Evolutionary conservation across 2,888 invertebrate genomes (phyloP).

Genomic region (Hyalella azteca): DNA sequence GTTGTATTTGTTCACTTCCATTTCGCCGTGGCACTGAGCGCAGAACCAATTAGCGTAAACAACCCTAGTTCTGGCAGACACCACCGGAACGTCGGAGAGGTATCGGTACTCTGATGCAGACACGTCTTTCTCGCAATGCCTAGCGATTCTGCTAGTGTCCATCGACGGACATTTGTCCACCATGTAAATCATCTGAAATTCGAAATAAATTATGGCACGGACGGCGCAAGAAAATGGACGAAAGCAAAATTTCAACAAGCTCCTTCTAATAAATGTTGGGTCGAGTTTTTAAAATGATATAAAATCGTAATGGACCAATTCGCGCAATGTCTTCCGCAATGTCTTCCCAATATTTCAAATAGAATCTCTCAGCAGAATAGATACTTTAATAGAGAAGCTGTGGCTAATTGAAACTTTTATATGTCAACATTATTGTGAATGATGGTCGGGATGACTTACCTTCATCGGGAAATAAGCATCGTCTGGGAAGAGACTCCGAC

Average conservation of each 20-base stretch:
- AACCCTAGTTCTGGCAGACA: constrained; percentile 40
- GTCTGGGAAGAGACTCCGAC: neutral
- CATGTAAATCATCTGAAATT: constrained; percentile 47
- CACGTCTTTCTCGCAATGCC: constrained; percentile 20
- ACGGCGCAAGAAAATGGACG: no score
- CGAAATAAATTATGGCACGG: neutral
- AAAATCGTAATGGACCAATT: no score
- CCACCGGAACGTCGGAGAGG: constrained; percentile 56
- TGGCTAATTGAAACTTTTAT: no score
- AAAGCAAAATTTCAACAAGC: no score
- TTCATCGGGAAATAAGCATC: neutral
- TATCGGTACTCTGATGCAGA: constrained; percentile 20
- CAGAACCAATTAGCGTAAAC: constrained; percentile 58
- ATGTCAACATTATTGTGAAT: no score
- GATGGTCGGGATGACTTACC: neutral
- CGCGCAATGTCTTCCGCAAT: no score
- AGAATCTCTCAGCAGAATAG: no score
- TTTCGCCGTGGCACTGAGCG: constrained; percentile 57
- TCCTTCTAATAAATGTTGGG: no score
- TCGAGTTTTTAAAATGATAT: no score
- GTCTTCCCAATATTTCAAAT: no score
- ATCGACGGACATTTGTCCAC: constrained; percentile 46
- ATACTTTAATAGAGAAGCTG: no score
- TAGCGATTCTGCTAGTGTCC: neutral
- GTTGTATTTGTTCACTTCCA: neutral